Evolutionary conservation across 1,140 invertebrate genomes (phyloP).

Genomic region (Harpegnathos saltator): DNA sequence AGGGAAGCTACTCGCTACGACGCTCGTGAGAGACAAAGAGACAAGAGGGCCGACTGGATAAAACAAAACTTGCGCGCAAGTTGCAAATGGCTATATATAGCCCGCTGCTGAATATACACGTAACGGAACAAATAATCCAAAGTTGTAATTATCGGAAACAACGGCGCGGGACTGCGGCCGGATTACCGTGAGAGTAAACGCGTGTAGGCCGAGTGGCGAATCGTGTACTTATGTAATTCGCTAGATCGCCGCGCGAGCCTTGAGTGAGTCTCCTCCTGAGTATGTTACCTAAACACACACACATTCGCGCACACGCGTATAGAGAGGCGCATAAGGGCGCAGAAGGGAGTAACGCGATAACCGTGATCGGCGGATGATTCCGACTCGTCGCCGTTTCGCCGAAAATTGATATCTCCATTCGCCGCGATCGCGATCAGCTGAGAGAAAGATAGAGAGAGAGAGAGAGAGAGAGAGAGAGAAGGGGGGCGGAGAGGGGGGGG

Average conservation of each 20-base stretch:
- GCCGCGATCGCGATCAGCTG: no score
- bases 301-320: no score
- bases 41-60: not conserved
- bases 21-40: not conserved
- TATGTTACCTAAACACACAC: no score
- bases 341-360: no score
- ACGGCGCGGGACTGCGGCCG: not conserved
- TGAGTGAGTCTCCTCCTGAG: not conserved
- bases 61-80: constrained; percentile 7
- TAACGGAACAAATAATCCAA: constrained; percentile 20
- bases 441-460: no score
- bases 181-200: not conserved
- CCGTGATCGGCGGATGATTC: no score
- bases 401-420: no score
- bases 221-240: constrained; percentile 20
- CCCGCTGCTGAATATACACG: not conserved
- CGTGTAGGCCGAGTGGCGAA: constrained; percentile 8
- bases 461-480: no score
- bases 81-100: not conserved
- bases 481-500: no score
- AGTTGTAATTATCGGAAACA: constrained; percentile 39
- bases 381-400: no score
- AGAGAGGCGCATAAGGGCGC: no score
- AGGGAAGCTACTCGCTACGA: constrained; percentile 29
- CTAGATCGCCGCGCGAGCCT: not conserved